Base-by-base conservation (phyloP, 2,113 vertebrate species). In the Addax nasomaculatus region DNA sequence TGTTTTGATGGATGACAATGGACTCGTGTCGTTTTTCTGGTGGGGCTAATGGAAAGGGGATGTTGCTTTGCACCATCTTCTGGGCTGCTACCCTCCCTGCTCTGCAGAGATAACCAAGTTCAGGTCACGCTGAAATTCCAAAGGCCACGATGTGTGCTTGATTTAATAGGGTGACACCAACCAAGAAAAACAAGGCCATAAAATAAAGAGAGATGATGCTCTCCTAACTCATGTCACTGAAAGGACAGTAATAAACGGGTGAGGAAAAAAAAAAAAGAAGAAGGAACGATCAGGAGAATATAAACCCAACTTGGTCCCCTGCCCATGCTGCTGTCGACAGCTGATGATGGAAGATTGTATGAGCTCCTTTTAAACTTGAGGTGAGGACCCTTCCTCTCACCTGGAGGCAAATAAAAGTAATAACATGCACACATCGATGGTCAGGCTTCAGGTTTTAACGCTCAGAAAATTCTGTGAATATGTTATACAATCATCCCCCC, bases 391-490 rank as follows among this genome's bases (percentile, higher is more conserved):
- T 11, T n/a, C 16, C 12, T 45, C 53, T 47, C 36, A 55, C 55
- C 39, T 73, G 64, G 53, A 64, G 47, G 39, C 60, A 23, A 1
- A 51, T 15, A 21, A 27, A 23, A 57, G 7, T 25, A 45, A 76
- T 29, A 16, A 73, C 15, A 7, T 1, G 1, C 23, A 6, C 2
- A 4, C 3, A 11, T 21, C 39, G 0, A 30, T 2, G 2, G 17
- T 70, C 33, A 6, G 39, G 5, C 58, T 89, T 47, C 45, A 7
- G 23, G 2, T 23, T 53, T n/a, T 64, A 64, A 29, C 1, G 21
- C 67, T 89, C 84, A 85, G 79, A 39, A 67, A 45, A 51, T 2
- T 29, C 79, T 25, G 1, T 33, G 67, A 36, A 6, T 36, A 16
- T 14, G 30, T 67, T 33, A 73, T 14, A 14, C 33, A 17, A 14